phyloP scores from a whole-genome alignment of 2,888 invertebrate species.

The Torymus tubicola region DNA sequence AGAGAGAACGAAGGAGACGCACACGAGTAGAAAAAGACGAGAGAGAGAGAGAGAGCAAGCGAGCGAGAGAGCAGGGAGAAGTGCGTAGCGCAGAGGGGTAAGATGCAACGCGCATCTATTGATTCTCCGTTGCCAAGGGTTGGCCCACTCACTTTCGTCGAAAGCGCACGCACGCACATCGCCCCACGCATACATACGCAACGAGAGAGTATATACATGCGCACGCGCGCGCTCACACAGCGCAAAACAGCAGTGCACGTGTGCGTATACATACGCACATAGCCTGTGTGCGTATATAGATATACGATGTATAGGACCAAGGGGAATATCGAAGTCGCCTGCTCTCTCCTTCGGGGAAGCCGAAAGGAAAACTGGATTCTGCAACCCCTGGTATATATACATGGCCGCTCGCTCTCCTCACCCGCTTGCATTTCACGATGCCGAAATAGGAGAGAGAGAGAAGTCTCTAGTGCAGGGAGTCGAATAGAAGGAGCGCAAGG shows the following conservation, averaged over 20 bases:
- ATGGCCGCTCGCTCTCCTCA: neutral
- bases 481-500: neutral
- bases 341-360: constrained; percentile 22
- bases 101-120: constrained; percentile 76
- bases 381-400: constrained; percentile 54
- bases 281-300: neutral
- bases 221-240: neutral
- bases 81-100: constrained; percentile 61
- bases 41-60: constrained; percentile 38
- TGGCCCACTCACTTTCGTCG: constrained; percentile 65
- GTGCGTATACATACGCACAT: neutral
- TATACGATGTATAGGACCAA: neutral
- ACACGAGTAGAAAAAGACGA: constrained; percentile 4
- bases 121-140: constrained; percentile 72
- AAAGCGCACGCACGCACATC: constrained; percentile 62
- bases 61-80: constrained; percentile 52
- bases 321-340: constrained; percentile 28
- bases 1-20: constrained; percentile 31
- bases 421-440: constrained; percentile 31
- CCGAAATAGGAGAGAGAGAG: neutral
- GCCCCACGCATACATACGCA: constrained; percentile 1
- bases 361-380: constrained; percentile 64
- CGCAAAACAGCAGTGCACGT: neutral
- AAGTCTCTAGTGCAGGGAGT: no score
- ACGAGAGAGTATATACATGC: neutral